Evolutionary conservation across 2,797 vertebrate species (phyloP), one percentile per base, ranked within the genome.

Genomic region (Neosilurus mollespiculum): DNA sequence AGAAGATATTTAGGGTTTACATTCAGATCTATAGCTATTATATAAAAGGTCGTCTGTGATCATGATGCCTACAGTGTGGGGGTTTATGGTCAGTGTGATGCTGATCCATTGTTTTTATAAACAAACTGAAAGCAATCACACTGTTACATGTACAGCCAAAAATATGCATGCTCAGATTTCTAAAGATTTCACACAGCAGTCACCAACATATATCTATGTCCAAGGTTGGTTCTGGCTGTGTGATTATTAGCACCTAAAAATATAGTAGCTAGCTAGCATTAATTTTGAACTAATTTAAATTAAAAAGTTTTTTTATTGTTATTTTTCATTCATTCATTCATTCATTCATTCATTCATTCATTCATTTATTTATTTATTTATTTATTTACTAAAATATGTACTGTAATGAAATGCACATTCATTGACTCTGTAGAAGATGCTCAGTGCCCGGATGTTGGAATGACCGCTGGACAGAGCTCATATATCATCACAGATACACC

Each of bases 401-500:
- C 4, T 43, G 4, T 43, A 43, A 43, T 43, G 43, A 30, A 56
- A 54, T 30, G 9, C 8, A 20, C 26, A 26, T 72, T 20, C 1
- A 65, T 24, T 53, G 3, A 12, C 18, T 10, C 10, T 79, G 26
- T 49, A 34, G 62, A 37, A n/a, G 16, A 83, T 81, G 87, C 75
- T 4, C 15, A 5, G 20, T 62, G 54, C 49, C 49, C 64, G 34
- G 20, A 71, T 49, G 43, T 6, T 9, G 88, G 11, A 14, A 61
- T 88, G 30, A 64, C 91, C 9, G 87, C 90, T 4, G 51, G 84
- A n/a, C 77, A 16, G 22, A 92, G 91, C 58, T 80, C 73, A 72
- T 91, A 90, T 86, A 84, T 86, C 81, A 49, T 92, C 83, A 89
- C 71, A 3, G 83, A 88, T 18, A 79, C 15, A 61, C 67, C 58